These are phyloP conservation scores for Boleophthalmus pectinirostris DNA, from an alignment of 2,113 vertebrate species.

Conservation along the genomic window DNA sequence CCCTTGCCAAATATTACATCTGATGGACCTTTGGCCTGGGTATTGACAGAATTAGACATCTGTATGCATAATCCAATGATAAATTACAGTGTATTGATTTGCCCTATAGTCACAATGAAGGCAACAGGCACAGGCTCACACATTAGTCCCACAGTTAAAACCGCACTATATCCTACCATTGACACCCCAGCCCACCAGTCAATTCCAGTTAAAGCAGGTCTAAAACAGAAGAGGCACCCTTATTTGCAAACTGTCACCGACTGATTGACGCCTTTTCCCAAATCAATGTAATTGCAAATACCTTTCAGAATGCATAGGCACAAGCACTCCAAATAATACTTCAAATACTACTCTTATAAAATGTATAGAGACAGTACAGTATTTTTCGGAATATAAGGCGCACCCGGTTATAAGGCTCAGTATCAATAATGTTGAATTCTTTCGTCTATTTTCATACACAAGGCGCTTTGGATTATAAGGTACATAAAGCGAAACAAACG, in stretches of 20 bases:
- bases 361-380: neutral
- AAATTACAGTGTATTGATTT: constrained; percentile 55
- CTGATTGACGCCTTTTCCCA: constrained; percentile 55
- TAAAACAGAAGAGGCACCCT: constrained; percentile 42
- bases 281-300: constrained; percentile 58
- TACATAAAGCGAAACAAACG: too few species aligned
- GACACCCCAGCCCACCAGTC: constrained; percentile 34
- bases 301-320: constrained; percentile 21
- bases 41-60: constrained; percentile 15
- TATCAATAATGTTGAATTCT: too few species aligned
- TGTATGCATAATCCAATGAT: constrained; percentile 39
- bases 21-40: constrained; percentile 36
- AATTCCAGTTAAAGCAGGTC: constrained; percentile 52
- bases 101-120: constrained; percentile 15
- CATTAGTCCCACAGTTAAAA: constrained; percentile 54
- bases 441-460: too few species aligned
- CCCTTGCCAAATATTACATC: constrained; percentile 19
- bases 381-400: too few species aligned
- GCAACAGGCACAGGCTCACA: constrained; percentile 27
- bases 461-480: too few species aligned
- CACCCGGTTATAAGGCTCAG: too few species aligned
- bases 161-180: constrained; percentile 39
- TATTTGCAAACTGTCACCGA: constrained; percentile 56
- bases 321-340: neutral
- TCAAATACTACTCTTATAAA: neutral